phyloP scores from a whole-genome alignment of 2,797 vertebrate species.

The Melanotaenia parkinsoni region DNA sequence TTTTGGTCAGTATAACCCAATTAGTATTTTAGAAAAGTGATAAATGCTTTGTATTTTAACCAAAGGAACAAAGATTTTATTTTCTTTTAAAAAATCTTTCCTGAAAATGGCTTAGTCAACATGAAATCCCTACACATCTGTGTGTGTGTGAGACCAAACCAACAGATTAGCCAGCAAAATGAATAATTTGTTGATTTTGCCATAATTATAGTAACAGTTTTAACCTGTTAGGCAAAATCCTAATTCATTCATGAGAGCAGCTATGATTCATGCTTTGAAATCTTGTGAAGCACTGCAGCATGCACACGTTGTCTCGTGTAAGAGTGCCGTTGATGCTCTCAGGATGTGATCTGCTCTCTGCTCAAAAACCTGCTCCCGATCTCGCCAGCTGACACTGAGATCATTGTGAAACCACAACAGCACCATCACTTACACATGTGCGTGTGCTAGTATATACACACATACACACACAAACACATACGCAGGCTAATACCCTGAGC shows the following conservation, averaged over 20 bases:
- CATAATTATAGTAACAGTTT: slow-evolving; percentile 7
- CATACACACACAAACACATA: slow-evolving; percentile 3
- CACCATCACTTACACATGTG: slow-evolving; percentile 24
- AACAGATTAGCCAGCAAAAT: slow-evolving; percentile 20
- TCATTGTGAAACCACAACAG: slow-evolving; percentile 63
- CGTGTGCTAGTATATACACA: slow-evolving; percentile 8
- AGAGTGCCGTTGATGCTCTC: slow-evolving; percentile 49
- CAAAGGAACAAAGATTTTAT: neutral
- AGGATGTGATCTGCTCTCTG: slow-evolving; percentile 39
- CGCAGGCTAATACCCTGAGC: slow-evolving; percentile 23
- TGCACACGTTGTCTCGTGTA: slow-evolving; percentile 6
- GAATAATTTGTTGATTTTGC: slow-evolving; percentile 37
- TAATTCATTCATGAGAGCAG: slow-evolving; percentile 42
- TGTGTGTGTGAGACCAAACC: slow-evolving; percentile 3
- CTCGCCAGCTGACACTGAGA: slow-evolving; percentile 60
- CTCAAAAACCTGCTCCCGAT: slow-evolving; percentile 64
- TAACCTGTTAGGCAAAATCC: slow-evolving; percentile 20
- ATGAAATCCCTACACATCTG: neutral
- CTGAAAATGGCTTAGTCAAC: neutral
- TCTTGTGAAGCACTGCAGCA: neutral
- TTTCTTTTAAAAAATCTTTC: neutral
- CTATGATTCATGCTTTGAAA: slow-evolving; percentile 36
- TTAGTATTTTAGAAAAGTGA: neutral
- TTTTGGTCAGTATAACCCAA: neutral
- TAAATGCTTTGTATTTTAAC: neutral